Evolutionary conservation across 2,797 vertebrate genomes (phyloP).

Genomic region (Helicolenus hilgendorfi): DNA sequence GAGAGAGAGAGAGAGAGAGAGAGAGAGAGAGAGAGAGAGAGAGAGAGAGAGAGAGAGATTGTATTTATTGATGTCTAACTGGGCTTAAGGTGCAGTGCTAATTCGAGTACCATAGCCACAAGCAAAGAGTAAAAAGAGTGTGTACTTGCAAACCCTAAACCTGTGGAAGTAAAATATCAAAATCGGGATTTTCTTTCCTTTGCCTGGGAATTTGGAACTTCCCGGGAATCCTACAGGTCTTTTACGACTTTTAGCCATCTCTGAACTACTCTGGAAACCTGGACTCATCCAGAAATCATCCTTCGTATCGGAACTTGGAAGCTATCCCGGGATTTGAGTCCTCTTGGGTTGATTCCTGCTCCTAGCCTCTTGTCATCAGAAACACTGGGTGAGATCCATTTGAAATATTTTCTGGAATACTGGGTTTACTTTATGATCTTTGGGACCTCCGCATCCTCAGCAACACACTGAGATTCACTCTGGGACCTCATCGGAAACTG

Average conservation of each 20-base stretch:
- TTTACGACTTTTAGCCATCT: neutral
- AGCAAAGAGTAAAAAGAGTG: neutral
- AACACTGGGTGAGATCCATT: neutral
- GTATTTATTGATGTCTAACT: constrained; percentile 46
- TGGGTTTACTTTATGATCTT: neutral
- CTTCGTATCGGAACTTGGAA: neutral
- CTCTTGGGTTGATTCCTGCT: neutral
- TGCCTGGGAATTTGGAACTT: neutral
- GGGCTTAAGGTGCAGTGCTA: constrained; percentile 20
- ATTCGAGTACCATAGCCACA: constrained; percentile 8
- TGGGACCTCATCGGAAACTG: neutral
- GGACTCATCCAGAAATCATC: neutral
- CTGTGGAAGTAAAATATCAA: neutral
- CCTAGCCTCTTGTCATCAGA: neutral
- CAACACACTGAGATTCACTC: neutral
- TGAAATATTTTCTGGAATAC: neutral
- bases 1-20: constrained; percentile 35
- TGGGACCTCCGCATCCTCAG: neutral
- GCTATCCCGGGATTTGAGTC: neutral
- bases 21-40: constrained; percentile 25
- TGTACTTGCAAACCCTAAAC: neutral
- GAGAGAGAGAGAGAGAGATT: neutral
- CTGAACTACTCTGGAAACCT: neutral
- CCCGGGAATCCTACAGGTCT: neutral
- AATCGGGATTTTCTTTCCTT: neutral